Percentiles rank a stretch among this genome's conserved stretches.
These are phyloP conservation scores for Vidua chalybeata DNA, from an alignment of 2,113 vertebrate genomes.

Conservation along the genomic window DNA sequence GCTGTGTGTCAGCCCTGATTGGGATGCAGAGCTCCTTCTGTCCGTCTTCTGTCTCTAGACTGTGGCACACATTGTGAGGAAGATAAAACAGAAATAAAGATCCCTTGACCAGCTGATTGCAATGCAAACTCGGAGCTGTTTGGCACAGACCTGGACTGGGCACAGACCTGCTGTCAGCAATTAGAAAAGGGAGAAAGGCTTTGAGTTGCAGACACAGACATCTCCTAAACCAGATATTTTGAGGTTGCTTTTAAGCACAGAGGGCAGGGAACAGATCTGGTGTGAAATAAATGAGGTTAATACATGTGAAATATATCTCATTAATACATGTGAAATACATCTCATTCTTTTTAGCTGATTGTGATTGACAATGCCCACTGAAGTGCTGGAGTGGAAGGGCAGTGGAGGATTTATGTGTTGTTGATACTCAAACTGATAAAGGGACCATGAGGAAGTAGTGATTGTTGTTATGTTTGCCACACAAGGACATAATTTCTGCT, in stretches of 20 bases:
- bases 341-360: neutral
- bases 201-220: accelerated
- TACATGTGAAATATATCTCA: neutral
- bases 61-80: neutral
- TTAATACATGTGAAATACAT: neutral
- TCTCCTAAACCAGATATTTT: accelerated
- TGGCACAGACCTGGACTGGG: neutral
- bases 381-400: neutral
- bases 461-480: neutral
- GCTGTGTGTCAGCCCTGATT: neutral
- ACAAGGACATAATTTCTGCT: accelerated
- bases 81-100: slow-evolving; percentile 29
- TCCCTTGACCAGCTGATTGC: neutral
- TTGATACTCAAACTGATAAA: neutral
- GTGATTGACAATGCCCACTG: accelerated
- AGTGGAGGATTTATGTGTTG: accelerated
- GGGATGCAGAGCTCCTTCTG: slow-evolving; percentile 7
- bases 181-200: neutral
- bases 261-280: neutral
- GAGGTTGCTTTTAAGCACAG: neutral
- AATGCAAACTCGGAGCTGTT: neutral
- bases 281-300: neutral
- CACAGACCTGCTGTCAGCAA: neutral
- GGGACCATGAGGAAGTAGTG: neutral
- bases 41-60: neutral